Percentiles rank a stretch among this genome's conserved stretches.
These are phyloP conservation scores for Orthosia cruda DNA, from an alignment of 2,888 invertebrate genomes.

Conservation along the genomic window DNA sequence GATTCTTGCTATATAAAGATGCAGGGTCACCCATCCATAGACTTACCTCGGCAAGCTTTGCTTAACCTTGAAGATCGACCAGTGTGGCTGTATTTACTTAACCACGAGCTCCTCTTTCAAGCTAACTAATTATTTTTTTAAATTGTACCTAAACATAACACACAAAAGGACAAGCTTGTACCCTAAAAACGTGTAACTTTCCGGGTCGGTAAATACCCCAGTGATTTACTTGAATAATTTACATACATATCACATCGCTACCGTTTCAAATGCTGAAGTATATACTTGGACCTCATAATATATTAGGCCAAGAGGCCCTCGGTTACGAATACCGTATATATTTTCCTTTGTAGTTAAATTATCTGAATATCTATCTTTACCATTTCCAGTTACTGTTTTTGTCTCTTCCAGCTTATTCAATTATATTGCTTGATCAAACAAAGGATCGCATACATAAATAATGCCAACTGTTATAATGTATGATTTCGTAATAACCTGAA, in stretches of 20 bases:
- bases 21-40: no score
- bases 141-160: constrained; percentile 13
- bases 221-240: constrained; percentile 60
- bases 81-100: no score
- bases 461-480: not conserved
- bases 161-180: constrained; percentile 19
- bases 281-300: constrained; percentile 49
- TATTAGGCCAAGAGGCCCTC: constrained; percentile 37
- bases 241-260: constrained; percentile 59
- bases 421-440: not conserved
- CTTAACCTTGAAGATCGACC: no score
- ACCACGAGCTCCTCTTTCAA: no score
- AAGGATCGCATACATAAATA: not conserved
- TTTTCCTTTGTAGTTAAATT: constrained; percentile 35
- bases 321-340: constrained; percentile 17
- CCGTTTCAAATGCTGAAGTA: constrained; percentile 53
- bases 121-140: constrained; percentile 10
- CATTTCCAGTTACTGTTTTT: not conserved
- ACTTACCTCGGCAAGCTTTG: no score
- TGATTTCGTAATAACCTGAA: no score
- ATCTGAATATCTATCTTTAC: not conserved
- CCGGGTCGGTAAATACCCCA: constrained; percentile 49
- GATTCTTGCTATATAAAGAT: no score
- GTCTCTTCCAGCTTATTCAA: not conserved
- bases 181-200: constrained; percentile 44